Evolutionary conservation across 2,888 invertebrate species (phyloP).

Genomic region (Dicyrtomina minuta): DNA sequence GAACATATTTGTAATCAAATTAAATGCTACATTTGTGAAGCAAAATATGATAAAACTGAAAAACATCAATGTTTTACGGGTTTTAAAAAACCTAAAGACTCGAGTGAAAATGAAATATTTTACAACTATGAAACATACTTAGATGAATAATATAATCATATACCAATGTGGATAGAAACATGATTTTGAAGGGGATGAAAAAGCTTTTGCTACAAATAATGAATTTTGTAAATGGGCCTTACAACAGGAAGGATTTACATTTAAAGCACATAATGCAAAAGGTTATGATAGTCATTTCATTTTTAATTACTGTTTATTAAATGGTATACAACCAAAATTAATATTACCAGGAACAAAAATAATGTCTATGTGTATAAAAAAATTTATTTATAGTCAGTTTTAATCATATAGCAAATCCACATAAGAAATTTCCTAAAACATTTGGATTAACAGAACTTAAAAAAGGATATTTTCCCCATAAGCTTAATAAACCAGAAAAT

Average conservation of each 20-base stretch:
- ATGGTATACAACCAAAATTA: background rate
- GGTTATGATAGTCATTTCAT: conserved; percentile 6
- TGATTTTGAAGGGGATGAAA: background rate
- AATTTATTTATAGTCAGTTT: background rate
- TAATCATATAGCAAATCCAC: background rate
- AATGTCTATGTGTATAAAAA: background rate
- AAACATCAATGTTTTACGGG: too few relatives aligned
- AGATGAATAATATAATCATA: background rate
- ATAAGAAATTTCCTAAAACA: background rate
- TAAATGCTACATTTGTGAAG: too few relatives aligned
- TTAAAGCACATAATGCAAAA: conserved; percentile 5
- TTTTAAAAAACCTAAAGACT: background rate
- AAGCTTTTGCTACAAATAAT: background rate
- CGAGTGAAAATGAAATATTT: background rate
- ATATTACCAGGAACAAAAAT: background rate
- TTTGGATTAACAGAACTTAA: background rate
- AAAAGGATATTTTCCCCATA: background rate
- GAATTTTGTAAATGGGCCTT: background rate
- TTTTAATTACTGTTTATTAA: background rate
- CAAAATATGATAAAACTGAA: too few relatives aligned
- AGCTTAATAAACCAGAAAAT: too few relatives aligned
- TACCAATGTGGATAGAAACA: background rate
- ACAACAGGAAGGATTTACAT: background rate
- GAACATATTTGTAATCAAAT: too few relatives aligned
- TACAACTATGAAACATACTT: background rate